Base-by-base conservation (phyloP, 92 coral and sea anemone species). In the Isaurus tuberculatus region DNA sequence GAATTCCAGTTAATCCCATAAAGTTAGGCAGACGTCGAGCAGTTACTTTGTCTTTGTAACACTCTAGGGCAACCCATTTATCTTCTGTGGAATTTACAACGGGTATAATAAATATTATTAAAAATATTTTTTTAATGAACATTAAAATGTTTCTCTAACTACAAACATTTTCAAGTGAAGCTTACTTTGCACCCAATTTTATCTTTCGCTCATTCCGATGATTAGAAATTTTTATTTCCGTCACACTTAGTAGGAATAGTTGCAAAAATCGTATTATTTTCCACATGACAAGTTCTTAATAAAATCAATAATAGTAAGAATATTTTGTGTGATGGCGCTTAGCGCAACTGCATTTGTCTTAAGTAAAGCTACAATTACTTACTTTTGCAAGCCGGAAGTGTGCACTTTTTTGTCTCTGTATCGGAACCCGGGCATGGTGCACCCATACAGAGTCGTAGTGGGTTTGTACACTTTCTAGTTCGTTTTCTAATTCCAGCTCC, bases 381-480 rank as follows among this genome's bases (percentile, higher is more conserved):
- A 77, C 82, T 17, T 34, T 65, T 42, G 28, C 82, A 77, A 16
- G 82, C 82, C 13, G 82, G 82, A 23, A 77, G 82, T 22, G 46
- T 23, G 8, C 82, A 77, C 2, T 44, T 17, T 25, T 77, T 77
- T 31, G 82, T 22, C 36, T 77, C 82, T 8, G 70, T 60, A 8
- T 36, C 70, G 3, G 70, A 1, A 3, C 82, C 82, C 9, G 82
- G 82, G 27, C 82, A 77, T 2, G 5, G 8, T 1, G 22, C 69
- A 0, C 82, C 82, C 30, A 77, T 77, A 13, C 82, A 60, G 58
- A 25, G 16, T 25, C 69, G 49, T 20, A 33, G 58, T 7, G 82
- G 82, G 20, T 57, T 77, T 20, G 82, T 77, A 77, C 82, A 77
- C 14, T 65, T 33, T 25, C 82, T 46, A 2, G 82, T 77, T 57